Percentiles rank a stretch among this genome's conserved stretches.
phyloP scores from a whole-genome alignment of 2,888 invertebrate genomes.

The Gastracanthus pulcherrimus region DNA sequence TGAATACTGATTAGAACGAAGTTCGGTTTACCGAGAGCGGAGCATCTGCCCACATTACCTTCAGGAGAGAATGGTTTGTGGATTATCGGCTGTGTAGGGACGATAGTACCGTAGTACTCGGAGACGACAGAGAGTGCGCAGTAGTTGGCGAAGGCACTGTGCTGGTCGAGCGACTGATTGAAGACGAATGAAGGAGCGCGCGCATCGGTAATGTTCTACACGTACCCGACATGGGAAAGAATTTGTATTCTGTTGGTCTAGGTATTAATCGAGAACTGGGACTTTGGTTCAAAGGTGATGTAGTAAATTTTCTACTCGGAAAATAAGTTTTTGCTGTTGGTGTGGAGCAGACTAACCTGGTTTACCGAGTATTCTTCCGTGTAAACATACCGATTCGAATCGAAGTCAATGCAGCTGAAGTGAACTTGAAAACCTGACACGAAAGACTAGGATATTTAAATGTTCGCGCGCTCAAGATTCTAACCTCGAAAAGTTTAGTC shows the following conservation, averaged over 20 bases:
- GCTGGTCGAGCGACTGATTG: constrained; percentile 43
- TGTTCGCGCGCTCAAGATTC: neutral
- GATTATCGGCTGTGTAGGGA: constrained; percentile 42
- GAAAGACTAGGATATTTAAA: constrained; percentile 57
- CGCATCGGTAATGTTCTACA: constrained; percentile 59
- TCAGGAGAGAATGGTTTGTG: constrained; percentile 58
- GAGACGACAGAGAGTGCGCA: constrained; percentile 56
- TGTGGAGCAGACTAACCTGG: constrained; percentile 57
- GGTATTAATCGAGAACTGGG: constrained; percentile 55
- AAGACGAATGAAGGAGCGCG: constrained; percentile 55
- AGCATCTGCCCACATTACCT: constrained; percentile 56
- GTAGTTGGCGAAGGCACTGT: constrained; percentile 59
- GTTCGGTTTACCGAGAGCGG: constrained; percentile 60
- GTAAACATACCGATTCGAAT: neutral
- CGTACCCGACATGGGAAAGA: constrained; percentile 60
- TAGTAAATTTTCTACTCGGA: constrained; percentile 21
- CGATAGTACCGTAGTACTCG: constrained; percentile 49
- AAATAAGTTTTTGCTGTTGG: constrained; percentile 53
- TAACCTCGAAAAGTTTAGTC: neutral
- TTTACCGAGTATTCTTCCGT: constrained; percentile 60
- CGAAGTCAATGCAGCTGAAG: constrained; percentile 23
- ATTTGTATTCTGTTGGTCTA: constrained; percentile 65
- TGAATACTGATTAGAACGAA: too few species aligned
- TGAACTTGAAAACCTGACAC: constrained; percentile 53
- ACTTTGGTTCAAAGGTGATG: constrained; percentile 50